Base-by-base conservation (phyloP, 2,113 vertebrate species). In the Megalops atlanticus region DNA sequence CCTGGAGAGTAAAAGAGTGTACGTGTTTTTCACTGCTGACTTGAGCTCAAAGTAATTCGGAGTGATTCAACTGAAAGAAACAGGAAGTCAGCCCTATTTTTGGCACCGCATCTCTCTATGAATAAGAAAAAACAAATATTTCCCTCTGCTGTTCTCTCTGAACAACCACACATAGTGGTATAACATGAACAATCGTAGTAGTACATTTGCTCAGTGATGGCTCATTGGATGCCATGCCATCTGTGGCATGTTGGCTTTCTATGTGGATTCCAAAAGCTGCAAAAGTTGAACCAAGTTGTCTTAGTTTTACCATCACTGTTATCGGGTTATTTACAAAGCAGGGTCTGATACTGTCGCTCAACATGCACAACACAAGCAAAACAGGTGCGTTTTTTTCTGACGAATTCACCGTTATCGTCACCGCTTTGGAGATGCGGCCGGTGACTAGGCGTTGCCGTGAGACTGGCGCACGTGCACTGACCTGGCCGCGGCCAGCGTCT, bases 401-500 rank as follows among this genome's bases (percentile, higher is more conserved):
- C 38, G 16, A 73, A 16, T 72, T 0, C 71, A 15, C 4, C 11
- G 58, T 27, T 31, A 8, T 27, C 39, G 11, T 40, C 3, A 24
- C 24, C 31, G n/a, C 24, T 2, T 31, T 18, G n/a, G n/a, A 6
- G 21, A 3, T 4, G 52, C n/a, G 18, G 21, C 52, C 24, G 21
- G 10, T n/a, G 21, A 58, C 24, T 58, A 24, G 24, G 24, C 21
- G 24, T 10, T 64, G 24, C 24, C n/a, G 11, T 31, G 24, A 11
- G 4, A 24, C 71, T 73, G 18, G 18, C 3, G 21, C 36, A 3
- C 14, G 35, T 21, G 36, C 6, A 72, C 77, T 36, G 31, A 92
- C 93, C 93, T 91, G 14, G 93, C 93, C 31, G 93, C 93, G 40
- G 92, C 91, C 54, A 94, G 84, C 78, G 93, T 93, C 84, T 91